These are phyloP conservation scores for Drosophila varians DNA, from an alignment of 1,140 invertebrate species.

Conservation along the genomic window DNA sequence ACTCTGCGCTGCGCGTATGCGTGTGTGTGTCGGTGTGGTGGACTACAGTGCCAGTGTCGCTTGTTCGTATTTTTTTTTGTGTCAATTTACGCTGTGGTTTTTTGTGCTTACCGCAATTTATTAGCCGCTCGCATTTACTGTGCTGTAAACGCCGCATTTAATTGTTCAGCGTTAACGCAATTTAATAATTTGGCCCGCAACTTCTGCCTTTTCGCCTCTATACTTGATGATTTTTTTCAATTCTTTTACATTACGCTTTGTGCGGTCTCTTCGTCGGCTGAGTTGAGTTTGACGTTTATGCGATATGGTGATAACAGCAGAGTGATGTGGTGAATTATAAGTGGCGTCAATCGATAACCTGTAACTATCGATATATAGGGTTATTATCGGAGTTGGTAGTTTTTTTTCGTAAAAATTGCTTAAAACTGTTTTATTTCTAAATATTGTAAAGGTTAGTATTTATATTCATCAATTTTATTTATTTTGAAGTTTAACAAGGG, in stretches of 20 bases:
- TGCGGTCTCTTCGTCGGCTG: conserved; percentile 72
- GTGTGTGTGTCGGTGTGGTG: conserved; percentile 9
- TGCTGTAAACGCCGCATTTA: conserved; percentile 42
- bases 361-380: neutral
- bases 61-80: conserved; percentile 57
- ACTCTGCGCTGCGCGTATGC: conserved; percentile 25
- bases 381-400: neutral
- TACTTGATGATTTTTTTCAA: conserved; percentile 81
- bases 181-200: conserved; percentile 46
- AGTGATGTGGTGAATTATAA: neutral
- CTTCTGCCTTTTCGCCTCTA: conserved; percentile 74
- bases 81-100: conserved; percentile 31
- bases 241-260: conserved; percentile 76
- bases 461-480: too few relatives aligned
- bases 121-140: conserved; percentile 56
- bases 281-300: conserved; percentile 61
- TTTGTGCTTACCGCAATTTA: conserved; percentile 63
- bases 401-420: neutral
- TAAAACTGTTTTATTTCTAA: neutral
- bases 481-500: too few relatives aligned
- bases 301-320: conserved; percentile 1
- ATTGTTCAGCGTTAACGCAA: conserved; percentile 56
- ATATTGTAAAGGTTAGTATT: neutral
- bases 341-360: neutral
- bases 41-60: conserved; percentile 46